phyloP scores from a whole-genome alignment of 2,888 invertebrate species.

The Itoplectis maculator region DNA sequence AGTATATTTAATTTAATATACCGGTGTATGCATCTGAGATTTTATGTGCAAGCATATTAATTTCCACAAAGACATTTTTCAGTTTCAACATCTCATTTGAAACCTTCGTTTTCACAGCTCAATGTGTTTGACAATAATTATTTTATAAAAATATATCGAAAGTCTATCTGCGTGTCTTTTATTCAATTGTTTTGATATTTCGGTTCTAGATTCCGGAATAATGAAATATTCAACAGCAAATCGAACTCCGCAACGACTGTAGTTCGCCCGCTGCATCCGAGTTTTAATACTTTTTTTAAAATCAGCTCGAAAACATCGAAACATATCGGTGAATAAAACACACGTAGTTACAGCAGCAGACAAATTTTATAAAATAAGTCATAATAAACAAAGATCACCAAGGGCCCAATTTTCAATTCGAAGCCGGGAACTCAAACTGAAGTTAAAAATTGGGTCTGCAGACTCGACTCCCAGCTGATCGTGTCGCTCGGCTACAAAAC shows the following conservation, averaged over 20 bases:
- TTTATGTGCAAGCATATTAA: too few species aligned
- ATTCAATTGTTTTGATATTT: neutral
- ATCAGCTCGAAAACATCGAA: neutral
- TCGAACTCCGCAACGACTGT: neutral
- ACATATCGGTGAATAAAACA: neutral
- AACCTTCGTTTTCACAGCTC: neutral
- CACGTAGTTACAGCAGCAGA: neutral
- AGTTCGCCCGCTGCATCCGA: neutral
- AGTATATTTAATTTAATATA: too few species aligned
- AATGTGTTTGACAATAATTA: neutral
- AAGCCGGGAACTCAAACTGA: too few species aligned
- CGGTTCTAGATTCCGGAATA: neutral
- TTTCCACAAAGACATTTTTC: too few species aligned
- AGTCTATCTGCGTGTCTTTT: neutral
- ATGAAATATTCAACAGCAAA: neutral
- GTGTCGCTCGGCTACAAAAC: too few species aligned
- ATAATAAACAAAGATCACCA: neutral
- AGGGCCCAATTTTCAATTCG: neutral
- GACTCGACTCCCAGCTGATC: neutral
- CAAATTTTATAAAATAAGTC: neutral
- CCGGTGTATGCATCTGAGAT: too few species aligned
- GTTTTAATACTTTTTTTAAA: neutral
- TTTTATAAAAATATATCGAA: constrained; percentile 2
- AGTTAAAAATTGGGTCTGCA: neutral
- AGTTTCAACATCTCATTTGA: neutral